These are phyloP conservation scores for Salpingus planirostris DNA, from an alignment of 2,888 invertebrate species.

Conservation along the genomic window DNA sequence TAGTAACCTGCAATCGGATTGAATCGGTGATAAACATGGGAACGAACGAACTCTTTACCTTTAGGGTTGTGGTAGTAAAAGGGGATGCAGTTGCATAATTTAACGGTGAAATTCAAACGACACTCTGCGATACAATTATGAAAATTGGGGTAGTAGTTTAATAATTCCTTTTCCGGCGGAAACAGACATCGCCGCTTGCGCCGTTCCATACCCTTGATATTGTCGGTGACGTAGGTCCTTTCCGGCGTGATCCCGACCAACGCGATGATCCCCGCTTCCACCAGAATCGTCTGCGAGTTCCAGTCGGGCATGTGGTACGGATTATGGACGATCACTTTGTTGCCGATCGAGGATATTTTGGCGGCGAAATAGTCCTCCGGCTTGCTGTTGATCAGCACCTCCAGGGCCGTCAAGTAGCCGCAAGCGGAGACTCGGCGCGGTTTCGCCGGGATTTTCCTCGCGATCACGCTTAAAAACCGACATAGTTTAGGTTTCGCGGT, in stretches of 20 bases:
- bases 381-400: conserved; percentile 48
- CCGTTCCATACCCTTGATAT: conserved; percentile 44
- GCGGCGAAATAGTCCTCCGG: conserved; percentile 55
- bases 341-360: conserved; percentile 51
- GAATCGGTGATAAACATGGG: too few relatives aligned
- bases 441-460: conserved; percentile 28
- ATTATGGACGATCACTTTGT: conserved; percentile 55
- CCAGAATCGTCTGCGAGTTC: conserved; percentile 51
- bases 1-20: too few relatives aligned
- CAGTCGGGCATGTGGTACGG: conserved; percentile 56
- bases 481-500: not conserved
- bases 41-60: too few relatives aligned
- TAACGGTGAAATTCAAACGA: conserved; percentile 42
- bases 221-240: conserved; percentile 52
- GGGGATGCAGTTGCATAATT: conserved; percentile 53
- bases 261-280: conserved; percentile 49
- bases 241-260: conserved; percentile 56
- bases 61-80: conserved; percentile 44
- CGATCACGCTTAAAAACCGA: conserved; percentile 3
- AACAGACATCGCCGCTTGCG: conserved; percentile 52
- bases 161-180: conserved; percentile 44
- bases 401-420: conserved; percentile 59
- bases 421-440: conserved; percentile 58
- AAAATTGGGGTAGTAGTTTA: conserved; percentile 42
- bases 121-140: conserved; percentile 58